Evolutionary conservation across 2,888 invertebrate genomes (phyloP).

Genomic region (Papilio elwesi): DNA sequence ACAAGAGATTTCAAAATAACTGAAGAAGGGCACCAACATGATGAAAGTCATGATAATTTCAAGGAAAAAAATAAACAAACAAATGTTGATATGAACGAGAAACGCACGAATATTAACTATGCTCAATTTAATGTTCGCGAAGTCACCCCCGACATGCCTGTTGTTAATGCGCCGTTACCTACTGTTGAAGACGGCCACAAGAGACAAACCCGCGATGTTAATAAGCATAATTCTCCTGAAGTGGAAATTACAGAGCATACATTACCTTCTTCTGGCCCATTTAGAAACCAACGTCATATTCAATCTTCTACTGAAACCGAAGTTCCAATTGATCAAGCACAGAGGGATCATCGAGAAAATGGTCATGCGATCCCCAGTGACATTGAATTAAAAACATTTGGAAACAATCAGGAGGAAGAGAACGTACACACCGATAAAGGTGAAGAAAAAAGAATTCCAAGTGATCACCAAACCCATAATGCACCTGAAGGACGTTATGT

Average conservation of each 20-base stretch:
- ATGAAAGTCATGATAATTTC: background rate
- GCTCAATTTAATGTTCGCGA: conserved; percentile 22
- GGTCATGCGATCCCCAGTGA: background rate
- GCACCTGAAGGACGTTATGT: conserved; percentile 8
- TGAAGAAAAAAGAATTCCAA: background rate
- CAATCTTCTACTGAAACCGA: conserved; percentile 10
- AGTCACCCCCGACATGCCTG: conserved; percentile 6
- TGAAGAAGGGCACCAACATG: conserved; percentile 6
- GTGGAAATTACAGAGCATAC: background rate
- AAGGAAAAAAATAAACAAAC: background rate
- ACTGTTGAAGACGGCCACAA: conserved; percentile 17
- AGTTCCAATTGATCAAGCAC: conserved; percentile 6
- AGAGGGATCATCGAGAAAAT: conserved; percentile 5
- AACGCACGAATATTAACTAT: conserved; percentile 15
- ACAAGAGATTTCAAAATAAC: conserved; percentile 7
- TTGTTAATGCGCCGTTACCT: conserved; percentile 2
- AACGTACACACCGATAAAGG: background rate
- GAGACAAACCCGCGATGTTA: conserved; percentile 10
- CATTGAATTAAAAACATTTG: background rate
- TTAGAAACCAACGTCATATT: background rate
- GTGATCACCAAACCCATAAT: conserved; percentile 5
- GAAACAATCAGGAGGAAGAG: background rate
- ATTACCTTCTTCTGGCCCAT: background rate
- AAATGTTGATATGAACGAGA: background rate
- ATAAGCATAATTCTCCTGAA: background rate